Conservation (phyloP, 2,113 vertebrate species). For the Leuciscus idus region DNA sequence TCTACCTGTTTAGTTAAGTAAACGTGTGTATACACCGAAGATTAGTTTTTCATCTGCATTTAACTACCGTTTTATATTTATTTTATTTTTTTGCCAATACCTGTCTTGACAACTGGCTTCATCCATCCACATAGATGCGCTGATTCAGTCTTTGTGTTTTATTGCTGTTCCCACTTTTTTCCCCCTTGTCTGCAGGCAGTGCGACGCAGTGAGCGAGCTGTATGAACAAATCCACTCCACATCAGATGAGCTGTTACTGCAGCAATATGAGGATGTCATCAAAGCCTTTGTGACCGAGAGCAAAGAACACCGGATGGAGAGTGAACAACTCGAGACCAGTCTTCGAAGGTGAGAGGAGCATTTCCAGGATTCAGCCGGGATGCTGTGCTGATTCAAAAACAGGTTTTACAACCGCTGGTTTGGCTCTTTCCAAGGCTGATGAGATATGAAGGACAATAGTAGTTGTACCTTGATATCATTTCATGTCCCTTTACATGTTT, state of each 20-base stretch:
- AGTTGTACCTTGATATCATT: not conserved
- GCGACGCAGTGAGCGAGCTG: constrained; percentile 70
- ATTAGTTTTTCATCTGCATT: no score
- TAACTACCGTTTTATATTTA: no score
- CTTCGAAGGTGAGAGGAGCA: constrained; percentile 69
- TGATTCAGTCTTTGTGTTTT: not conserved
- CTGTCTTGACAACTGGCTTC: not conserved
- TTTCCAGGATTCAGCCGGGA: not conserved
- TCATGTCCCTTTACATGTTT: not conserved
- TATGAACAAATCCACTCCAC: constrained; percentile 70
- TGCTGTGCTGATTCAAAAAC: not conserved
- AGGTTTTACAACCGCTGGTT: not conserved
- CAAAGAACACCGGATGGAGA: constrained; percentile 69
- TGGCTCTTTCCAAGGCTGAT: not conserved
- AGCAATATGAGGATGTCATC: constrained; percentile 75
- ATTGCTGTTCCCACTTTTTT: no score
- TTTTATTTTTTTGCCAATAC: not conserved
- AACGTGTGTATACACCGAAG: no score
- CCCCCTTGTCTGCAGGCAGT: constrained; percentile 59
- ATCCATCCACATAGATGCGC: not conserved
- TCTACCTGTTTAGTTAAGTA: no score
- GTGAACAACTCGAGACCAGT: constrained; percentile 72
- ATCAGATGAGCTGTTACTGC: constrained; percentile 66
- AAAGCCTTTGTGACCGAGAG: constrained; percentile 66
- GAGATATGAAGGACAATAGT: not conserved